These are phyloP conservation scores for Megathymus violae DNA, from an alignment of 1,140 invertebrate genomes.

Conservation along the genomic window DNA sequence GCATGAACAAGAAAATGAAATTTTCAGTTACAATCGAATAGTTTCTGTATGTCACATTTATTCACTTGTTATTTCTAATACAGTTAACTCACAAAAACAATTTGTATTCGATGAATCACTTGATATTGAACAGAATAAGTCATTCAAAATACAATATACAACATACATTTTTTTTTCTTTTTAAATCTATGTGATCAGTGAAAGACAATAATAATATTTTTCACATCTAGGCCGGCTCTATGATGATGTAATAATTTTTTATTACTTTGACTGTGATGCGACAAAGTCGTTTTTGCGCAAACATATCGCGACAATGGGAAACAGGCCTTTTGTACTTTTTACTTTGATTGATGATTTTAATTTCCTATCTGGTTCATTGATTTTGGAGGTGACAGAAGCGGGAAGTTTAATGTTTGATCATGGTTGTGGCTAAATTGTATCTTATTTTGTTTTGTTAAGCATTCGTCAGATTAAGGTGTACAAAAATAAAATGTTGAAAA, in stretches of 20 bases:
- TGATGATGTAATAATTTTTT: slow-evolving; percentile 65
- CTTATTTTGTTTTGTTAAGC: no score
- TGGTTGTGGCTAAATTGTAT: neutral
- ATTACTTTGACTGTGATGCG: slow-evolving; percentile 82
- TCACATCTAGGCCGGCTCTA: slow-evolving; percentile 51
- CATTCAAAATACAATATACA: no score
- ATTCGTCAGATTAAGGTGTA: no score
- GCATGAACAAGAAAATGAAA: neutral
- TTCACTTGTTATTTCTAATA: no score
- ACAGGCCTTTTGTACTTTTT: slow-evolving; percentile 80
- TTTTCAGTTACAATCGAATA: no score
- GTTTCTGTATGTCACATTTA: no score
- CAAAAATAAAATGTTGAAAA: no score
- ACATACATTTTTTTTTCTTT: no score
- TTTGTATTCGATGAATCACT: no score
- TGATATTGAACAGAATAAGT: no score
- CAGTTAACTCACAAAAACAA: no score
- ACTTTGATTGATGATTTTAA: slow-evolving; percentile 83
- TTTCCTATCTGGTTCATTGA: slow-evolving; percentile 77
- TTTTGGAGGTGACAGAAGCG: slow-evolving; percentile 47
- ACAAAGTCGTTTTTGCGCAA: slow-evolving; percentile 83
- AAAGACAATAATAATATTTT: neutral
- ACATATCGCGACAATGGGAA: slow-evolving; percentile 81
- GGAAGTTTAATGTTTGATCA: neutral
- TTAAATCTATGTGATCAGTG: no score